Base-by-base conservation (phyloP, 2,888 invertebrate genomes). In the Mimumesa dahlbomi region DNA sequence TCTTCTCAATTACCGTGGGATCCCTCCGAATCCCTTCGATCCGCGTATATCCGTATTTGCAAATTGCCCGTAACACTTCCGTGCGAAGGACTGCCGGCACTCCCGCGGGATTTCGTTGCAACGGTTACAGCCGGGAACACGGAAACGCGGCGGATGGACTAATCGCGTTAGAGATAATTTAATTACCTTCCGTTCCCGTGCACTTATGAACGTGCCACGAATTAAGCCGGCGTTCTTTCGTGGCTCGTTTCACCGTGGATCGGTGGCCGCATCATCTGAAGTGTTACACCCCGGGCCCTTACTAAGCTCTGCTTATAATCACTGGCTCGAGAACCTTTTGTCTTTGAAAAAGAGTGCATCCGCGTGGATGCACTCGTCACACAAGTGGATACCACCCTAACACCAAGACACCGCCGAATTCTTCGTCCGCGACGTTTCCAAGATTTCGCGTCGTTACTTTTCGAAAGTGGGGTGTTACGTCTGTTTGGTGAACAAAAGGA, bases 131-230 rank as follows among this genome's bases (percentile, higher is more conserved):
- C 50, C n/a, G 34, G 22, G 36, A 56, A 65, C 52, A 9, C 57
- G 57, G 61, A 70, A 65, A 65, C 42, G 38, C 40, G 21, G 14
- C 36, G 42, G 68, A 52, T 34, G 45, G 13, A 14, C 59, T 70
- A 72, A 73, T 73, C 70, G 65, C 56, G 56, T 70, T 70, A 65
- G 34, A 11, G 34, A n/a, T 70, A 70, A 73, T 65, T 65, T 25
- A 57, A 66, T 73, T 61, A 65, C 42, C 54, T 48, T 48, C 14
- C 19, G 62, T 48, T 42, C 48, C 14, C 36, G 53, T 42, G 42
- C 46, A 36, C 54, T 65, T 65, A 64, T 19, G 56, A 48, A 64
- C 49, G 59, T 49, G 64, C 18, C 52, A 31, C 52, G 64, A 70
- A 65, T 72, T 65, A 65, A 65, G 25, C 56, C 25, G n/a, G n/a